Conservation (phyloP, 2,888 invertebrate species). For the Trimorus sp. region DNA sequence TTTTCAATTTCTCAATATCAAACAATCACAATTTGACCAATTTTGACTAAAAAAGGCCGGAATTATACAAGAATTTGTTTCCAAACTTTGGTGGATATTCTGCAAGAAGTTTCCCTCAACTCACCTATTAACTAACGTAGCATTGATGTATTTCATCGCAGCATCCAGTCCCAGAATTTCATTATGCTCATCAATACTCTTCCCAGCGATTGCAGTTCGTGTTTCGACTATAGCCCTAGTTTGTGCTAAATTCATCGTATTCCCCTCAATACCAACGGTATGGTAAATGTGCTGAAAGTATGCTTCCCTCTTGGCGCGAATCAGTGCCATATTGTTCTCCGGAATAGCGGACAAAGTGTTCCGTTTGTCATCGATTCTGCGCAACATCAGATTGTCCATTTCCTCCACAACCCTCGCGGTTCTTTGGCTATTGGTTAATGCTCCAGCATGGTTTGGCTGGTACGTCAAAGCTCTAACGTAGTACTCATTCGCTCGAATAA, state of each 20-base stretch:
- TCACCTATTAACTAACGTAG: constrained; percentile 88
- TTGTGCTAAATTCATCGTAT: constrained; percentile 96
- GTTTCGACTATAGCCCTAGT: constrained; percentile 96
- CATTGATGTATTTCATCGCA: constrained; percentile 95
- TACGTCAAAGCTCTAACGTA: constrained; percentile 93
- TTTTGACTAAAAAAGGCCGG: no score
- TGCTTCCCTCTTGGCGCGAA: constrained; percentile 95
- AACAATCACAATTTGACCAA: no score
- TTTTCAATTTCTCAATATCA: no score
- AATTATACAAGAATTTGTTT: no score
- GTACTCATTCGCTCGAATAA: constrained; percentile 94
- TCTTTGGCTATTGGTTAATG: constrained; percentile 90
- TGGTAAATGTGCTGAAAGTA: constrained; percentile 98
- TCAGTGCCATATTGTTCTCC: constrained; percentile 89
- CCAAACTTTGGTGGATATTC: no score
- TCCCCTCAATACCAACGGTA: constrained; percentile 98
- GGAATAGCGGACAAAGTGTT: constrained; percentile 92
- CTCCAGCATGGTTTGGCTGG: constrained; percentile 91
- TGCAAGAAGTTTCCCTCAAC: constrained; percentile 27
- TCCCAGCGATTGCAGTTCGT: constrained; percentile 91
- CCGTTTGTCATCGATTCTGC: constrained; percentile 92
- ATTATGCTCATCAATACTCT: constrained; percentile 98
- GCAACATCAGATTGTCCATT: constrained; percentile 89
- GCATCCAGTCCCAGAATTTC: constrained; percentile 97
- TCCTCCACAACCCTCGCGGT: constrained; percentile 95